Evolutionary conservation across 2,797 vertebrate species (phyloP).

Genomic region (Lepilemur septentrionalis): DNA sequence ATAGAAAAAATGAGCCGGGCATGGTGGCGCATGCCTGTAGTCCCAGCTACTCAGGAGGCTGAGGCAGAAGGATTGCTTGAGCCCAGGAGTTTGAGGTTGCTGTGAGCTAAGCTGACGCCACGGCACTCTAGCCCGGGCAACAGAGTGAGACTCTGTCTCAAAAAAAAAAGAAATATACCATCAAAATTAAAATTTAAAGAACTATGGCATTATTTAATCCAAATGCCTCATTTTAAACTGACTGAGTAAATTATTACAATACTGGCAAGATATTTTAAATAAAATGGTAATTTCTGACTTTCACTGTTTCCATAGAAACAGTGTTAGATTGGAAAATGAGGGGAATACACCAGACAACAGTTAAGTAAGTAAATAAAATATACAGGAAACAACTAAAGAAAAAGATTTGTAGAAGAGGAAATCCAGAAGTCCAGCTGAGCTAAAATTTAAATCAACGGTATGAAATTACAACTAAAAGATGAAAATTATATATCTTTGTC

Average conservation of each 20-base stretch:
- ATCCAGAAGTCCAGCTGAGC: not conserved
- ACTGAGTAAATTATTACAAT: not conserved
- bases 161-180: not conserved
- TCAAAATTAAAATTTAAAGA: not conserved
- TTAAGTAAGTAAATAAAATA: slow-evolving; percentile 11
- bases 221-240: not conserved
- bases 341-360: not conserved
- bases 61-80: too few species aligned
- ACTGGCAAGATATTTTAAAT: not conserved
- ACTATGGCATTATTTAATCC: not conserved
- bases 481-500: not conserved
- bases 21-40: too few species aligned
- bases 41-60: too few species aligned
- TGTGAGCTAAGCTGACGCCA: too few species aligned
- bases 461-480: not conserved
- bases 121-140: too few species aligned
- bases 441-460: not conserved
- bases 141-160: too few species aligned
- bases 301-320: not conserved
- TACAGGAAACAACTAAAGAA: not conserved
- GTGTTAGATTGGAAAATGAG: not conserved
- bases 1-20: too few species aligned
- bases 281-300: not conserved
- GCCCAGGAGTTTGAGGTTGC: too few species aligned
- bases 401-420: not conserved